A percentile compares a stretch with the other conserved stretches of the same genome.
phyloP scores from a whole-genome alignment of 2,113 vertebrate genomes.

The Chaenogobius annularis region DNA sequence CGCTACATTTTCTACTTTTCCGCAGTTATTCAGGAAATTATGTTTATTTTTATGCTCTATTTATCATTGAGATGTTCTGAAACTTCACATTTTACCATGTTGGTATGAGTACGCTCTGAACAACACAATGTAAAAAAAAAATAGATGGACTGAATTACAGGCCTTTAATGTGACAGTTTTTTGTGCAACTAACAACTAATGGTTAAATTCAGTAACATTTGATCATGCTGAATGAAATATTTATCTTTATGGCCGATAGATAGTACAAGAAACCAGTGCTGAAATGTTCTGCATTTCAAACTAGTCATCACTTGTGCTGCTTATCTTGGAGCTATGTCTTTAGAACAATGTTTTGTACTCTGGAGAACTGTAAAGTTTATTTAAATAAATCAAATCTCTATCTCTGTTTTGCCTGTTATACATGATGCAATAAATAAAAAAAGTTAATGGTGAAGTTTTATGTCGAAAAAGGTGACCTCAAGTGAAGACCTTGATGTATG shows the following conservation, averaged over 20 bases:
- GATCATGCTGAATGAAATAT: neutral
- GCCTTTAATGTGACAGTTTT: neutral
- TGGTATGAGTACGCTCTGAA: neutral
- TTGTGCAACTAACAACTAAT: neutral
- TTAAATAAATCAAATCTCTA: constrained; percentile 55
- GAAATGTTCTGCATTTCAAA: neutral
- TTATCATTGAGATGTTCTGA: neutral
- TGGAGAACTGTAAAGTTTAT: constrained; percentile 60
- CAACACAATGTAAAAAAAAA: neutral
- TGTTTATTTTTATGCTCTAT: neutral
- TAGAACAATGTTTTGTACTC: constrained; percentile 34
- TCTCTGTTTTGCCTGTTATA: constrained; percentile 51
- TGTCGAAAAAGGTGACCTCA: constrained; percentile 16
- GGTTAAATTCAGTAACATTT: neutral
- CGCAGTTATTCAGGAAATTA: neutral
- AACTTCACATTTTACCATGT: neutral
- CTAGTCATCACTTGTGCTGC: constrained; percentile 38
- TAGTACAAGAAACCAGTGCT: neutral
- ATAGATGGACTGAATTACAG: neutral
- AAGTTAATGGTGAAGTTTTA: constrained; percentile 22
- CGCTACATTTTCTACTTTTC: neutral
- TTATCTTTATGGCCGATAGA: neutral
- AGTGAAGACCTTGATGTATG: constrained; percentile 43
- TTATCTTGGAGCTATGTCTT: constrained; percentile 40
- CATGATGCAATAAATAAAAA: constrained; percentile 25